A percentile compares a stretch with the other conserved stretches of the same genome.
phyloP scores from a whole-genome alignment of 1,140 invertebrate species.

The Adelges cooleyi region DNA sequence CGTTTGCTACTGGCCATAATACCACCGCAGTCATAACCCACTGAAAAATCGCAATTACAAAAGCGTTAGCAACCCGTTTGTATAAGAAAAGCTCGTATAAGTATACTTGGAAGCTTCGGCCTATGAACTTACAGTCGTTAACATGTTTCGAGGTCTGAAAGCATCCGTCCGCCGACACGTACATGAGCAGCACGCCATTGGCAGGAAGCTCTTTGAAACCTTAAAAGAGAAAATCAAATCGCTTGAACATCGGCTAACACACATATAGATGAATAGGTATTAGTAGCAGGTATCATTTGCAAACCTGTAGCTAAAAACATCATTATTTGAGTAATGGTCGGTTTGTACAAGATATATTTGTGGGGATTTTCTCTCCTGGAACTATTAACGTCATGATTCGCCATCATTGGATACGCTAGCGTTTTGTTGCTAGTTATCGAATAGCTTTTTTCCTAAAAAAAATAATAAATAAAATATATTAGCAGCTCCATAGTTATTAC shows the following conservation, averaged over 20 bases:
- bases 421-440: constrained; percentile 36
- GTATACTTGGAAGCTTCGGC: no score
- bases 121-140: constrained; percentile 69
- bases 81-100: no score
- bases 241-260: no score
- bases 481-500: no score
- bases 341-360: constrained; percentile 93
- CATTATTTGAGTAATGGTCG: constrained; percentile 83
- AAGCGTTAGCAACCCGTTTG: no score
- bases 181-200: constrained; percentile 80
- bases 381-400: constrained; percentile 28
- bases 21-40: constrained; percentile 86
- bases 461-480: no score
- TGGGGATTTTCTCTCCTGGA: constrained; percentile 81
- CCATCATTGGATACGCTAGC: constrained; percentile 36
- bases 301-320: constrained; percentile 80
- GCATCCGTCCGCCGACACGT: constrained; percentile 87
- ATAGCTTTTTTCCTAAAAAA: constrained; percentile 37
- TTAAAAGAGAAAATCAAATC: constrained; percentile 19
- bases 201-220: constrained; percentile 82
- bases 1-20: constrained; percentile 74
- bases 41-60: constrained; percentile 44
- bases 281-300: no score
- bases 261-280: no score
- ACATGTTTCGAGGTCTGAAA: constrained; percentile 77